Evolutionary conservation across 2,797 vertebrate genomes (phyloP).

Genomic region (Chrysocyon brachyurus): DNA sequence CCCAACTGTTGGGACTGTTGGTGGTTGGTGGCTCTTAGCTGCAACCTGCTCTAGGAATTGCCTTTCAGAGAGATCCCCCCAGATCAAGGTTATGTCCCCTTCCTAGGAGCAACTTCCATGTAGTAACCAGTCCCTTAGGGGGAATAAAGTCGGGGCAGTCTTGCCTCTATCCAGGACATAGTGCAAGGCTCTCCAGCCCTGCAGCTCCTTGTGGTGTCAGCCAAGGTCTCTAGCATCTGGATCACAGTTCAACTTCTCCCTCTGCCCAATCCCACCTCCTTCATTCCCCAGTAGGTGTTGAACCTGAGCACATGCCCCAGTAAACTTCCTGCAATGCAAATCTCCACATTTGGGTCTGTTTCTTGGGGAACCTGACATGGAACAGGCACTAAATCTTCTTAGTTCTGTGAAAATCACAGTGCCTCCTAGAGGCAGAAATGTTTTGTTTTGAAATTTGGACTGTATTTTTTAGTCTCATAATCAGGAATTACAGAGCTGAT

Average conservation of each 20-base stretch:
- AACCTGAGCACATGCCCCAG: neutral
- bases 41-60: neutral
- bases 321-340: neutral
- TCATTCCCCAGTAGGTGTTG: neutral
- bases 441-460: neutral
- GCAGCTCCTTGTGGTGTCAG: neutral
- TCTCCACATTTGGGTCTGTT: neutral
- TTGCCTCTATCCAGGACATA: neutral
- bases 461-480: neutral
- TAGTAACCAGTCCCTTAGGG: neutral
- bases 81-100: neutral
- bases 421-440: neutral
- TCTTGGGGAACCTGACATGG: neutral
- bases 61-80: neutral
- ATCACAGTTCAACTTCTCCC: neutral
- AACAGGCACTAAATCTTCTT: neutral
- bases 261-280: neutral
- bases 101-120: neutral
- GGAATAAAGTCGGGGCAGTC: neutral
- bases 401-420: constrained; percentile 5
- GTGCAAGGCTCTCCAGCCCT: neutral
- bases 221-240: neutral
- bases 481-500: constrained; percentile 8
- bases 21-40: neutral
- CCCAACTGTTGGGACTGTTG: neutral